Conservation (phyloP, 1,140 invertebrate genomes). For the Phymastichus coffea region DNA sequence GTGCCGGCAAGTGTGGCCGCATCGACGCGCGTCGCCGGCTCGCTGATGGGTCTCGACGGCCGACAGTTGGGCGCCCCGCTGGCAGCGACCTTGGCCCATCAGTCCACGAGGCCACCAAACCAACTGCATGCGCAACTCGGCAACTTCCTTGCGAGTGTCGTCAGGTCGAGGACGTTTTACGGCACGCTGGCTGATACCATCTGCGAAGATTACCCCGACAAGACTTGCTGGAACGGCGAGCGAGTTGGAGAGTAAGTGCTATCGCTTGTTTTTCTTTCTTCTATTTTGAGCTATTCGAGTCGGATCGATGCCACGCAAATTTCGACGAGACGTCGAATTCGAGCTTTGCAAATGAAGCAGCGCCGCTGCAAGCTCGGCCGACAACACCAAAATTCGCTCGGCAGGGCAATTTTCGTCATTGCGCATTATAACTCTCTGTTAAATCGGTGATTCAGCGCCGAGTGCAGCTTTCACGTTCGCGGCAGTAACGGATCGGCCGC, state of each 20-base stretch:
- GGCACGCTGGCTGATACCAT: slow-evolving; percentile 67
- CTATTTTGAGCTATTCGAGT: too few species aligned
- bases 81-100: not conserved
- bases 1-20: slow-evolving; percentile 1
- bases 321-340: too few species aligned
- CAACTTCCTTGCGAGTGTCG: slow-evolving; percentile 66
- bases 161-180: slow-evolving; percentile 71
- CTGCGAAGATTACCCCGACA: slow-evolving; percentile 60
- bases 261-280: slow-evolving; percentile 14
- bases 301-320: too few species aligned
- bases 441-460: too few species aligned
- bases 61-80: slow-evolving; percentile 5
- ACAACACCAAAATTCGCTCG: too few species aligned
- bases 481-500: too few species aligned
- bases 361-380: too few species aligned
- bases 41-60: slow-evolving; percentile 9
- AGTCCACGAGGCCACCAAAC: slow-evolving; percentile 2
- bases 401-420: too few species aligned
- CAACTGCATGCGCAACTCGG: slow-evolving; percentile 58
- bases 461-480: too few species aligned
- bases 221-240: slow-evolving; percentile 74
- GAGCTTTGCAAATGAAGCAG: too few species aligned
- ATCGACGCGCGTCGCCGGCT: slow-evolving; percentile 4
- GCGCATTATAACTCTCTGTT: too few species aligned
- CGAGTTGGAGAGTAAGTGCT: slow-evolving; percentile 72